Percentiles rank a stretch among this genome's conserved stretches.
Conservation (phyloP, 2,888 invertebrate species). For the Drosophila algonquin region DNA sequence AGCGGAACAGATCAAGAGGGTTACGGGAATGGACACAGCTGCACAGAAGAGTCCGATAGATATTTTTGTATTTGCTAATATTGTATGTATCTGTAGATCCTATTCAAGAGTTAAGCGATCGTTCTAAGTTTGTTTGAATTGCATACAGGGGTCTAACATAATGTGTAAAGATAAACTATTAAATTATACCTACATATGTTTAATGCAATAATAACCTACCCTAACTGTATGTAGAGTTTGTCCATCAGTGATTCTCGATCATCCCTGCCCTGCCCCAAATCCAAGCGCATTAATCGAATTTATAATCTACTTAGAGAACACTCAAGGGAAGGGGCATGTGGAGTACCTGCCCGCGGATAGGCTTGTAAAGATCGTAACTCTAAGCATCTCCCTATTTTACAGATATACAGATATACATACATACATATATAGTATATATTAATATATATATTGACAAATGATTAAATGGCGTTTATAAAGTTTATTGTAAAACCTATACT, state of each 20-base stretch:
- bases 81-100: conserved; percentile 44
- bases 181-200: conserved; percentile 4
- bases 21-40: neutral
- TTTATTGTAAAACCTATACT: conserved; percentile 60
- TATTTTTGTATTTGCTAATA: conserved; percentile 71
- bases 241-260: conserved; percentile 32
- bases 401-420: conserved; percentile 21
- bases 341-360: conserved; percentile 16
- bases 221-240: conserved; percentile 11
- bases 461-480: conserved; percentile 64
- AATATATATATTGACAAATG: conserved; percentile 33
- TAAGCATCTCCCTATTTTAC: conserved; percentile 29
- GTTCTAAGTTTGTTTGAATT: conserved; percentile 44
- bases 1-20: conserved; percentile 8
- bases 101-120: conserved; percentile 38
- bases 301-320: conserved; percentile 39
- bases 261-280: conserved; percentile 13
- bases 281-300: conserved; percentile 51
- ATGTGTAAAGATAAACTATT: conserved; percentile 12
- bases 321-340: conserved; percentile 34
- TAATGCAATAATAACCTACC: conserved; percentile 13
- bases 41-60: conserved; percentile 36
- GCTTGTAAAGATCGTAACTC: conserved; percentile 44
- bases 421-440: conserved; percentile 33
- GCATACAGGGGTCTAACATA: conserved; percentile 48